These are phyloP conservation scores for Colossoma macropomum DNA, from an alignment of 2,113 vertebrate species.

Conservation along the genomic window DNA sequence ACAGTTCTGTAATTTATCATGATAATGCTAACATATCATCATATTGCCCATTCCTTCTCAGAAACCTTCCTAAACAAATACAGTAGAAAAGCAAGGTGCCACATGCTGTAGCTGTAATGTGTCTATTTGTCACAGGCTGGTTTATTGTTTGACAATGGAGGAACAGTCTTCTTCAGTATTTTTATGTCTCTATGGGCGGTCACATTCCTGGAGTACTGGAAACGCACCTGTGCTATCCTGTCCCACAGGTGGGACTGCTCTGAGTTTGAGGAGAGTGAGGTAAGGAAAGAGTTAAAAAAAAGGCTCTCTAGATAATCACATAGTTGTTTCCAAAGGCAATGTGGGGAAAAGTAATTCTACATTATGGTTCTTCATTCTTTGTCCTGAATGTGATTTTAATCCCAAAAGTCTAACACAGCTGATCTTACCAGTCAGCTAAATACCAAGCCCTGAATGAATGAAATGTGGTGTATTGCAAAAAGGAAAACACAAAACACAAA, in stretches of 20 bases:
- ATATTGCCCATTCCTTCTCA: too few species aligned
- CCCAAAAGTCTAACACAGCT: too few species aligned
- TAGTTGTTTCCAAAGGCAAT: background rate
- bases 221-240: conserved; percentile 78
- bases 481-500: too few species aligned
- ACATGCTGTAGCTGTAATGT: background rate
- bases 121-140: conserved; percentile 67
- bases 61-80: too few species aligned
- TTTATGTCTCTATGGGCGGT: conserved; percentile 86
- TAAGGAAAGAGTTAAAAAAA: conserved; percentile 25
- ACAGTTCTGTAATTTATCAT: too few species aligned
- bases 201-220: conserved; percentile 84
- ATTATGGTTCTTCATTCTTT: background rate
- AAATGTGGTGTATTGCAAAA: too few species aligned
- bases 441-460: too few species aligned
- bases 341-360: background rate
- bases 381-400: background rate
- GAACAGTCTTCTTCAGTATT: conserved; percentile 83
- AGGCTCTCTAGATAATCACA: too few species aligned
- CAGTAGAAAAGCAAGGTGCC: too few species aligned
- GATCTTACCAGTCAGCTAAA: too few species aligned
- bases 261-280: conserved; percentile 83
- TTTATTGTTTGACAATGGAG: conserved; percentile 82
- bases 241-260: conserved; percentile 83
- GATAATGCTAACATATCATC: too few species aligned